phyloP scores from a whole-genome alignment of 2,113 vertebrate species.

The Uria aalge region DNA sequence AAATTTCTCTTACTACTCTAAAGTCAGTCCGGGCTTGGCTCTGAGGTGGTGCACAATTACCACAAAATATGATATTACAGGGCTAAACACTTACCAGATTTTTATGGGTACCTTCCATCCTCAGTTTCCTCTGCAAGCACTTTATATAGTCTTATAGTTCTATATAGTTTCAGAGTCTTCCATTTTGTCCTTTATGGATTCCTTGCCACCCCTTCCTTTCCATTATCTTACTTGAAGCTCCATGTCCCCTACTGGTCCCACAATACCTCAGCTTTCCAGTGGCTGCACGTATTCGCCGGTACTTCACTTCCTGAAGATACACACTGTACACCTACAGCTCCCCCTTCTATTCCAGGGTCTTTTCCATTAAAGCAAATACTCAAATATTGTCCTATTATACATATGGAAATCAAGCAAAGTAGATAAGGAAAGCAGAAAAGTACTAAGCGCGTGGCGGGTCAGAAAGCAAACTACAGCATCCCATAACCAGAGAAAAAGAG shows the following conservation, averaged over 20 bases:
- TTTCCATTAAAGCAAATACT: neutral
- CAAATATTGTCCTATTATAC: neutral
- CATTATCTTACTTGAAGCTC: neutral
- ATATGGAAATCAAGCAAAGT: neutral
- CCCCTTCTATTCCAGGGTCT: neutral
- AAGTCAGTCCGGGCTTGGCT: neutral
- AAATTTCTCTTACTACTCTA: neutral
- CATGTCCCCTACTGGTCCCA: neutral
- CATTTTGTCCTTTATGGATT: neutral
- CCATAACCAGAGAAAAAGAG: neutral
- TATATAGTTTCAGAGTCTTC: neutral
- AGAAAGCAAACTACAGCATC: neutral
- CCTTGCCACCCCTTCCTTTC: neutral
- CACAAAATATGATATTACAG: neutral
- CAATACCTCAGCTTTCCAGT: neutral
- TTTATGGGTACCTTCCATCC: neutral
- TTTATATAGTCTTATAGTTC: neutral
- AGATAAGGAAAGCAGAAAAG: neutral
- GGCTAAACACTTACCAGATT: neutral
- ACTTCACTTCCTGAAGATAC: neutral
- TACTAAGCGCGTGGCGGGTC: neutral
- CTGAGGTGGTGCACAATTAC: neutral
- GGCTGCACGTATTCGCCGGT: accelerated
- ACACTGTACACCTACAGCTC: neutral
- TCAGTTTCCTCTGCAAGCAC: neutral